Evolutionary conservation across 2,888 invertebrate species (phyloP).

Genomic region (Pantelozetes paolii): DNA sequence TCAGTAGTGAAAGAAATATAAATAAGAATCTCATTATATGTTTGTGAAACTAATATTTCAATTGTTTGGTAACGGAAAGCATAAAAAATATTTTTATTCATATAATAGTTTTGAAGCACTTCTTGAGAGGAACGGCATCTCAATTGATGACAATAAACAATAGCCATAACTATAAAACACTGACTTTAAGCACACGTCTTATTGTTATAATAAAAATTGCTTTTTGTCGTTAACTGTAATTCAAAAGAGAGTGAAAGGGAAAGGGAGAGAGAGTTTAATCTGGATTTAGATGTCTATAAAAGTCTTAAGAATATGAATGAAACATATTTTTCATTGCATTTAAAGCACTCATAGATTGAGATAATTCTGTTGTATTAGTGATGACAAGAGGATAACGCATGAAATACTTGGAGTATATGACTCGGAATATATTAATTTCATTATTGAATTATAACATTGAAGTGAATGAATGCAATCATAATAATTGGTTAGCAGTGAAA

Average conservation of each 20-base stretch:
- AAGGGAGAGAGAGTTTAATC: too few relatives aligned
- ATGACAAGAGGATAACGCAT: too few relatives aligned
- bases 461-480: slow-evolving; percentile 8
- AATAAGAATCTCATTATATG: slow-evolving; percentile 3
- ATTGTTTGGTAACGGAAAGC: too few relatives aligned
- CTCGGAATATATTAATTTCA: not conserved
- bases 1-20: not conserved
- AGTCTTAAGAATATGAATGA: too few relatives aligned
- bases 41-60: not conserved
- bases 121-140: too few relatives aligned
- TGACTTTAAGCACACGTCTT: not conserved
- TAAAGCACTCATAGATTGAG: too few relatives aligned
- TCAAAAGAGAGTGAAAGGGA: not conserved
- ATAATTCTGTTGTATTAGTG: too few relatives aligned
- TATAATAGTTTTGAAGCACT: too few relatives aligned
- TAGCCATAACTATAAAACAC: not conserved
- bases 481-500: not conserved
- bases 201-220: not conserved
- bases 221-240: too few relatives aligned
- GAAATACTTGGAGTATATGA: not conserved
- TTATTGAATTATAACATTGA: not conserved
- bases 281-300: too few relatives aligned
- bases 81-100: too few relatives aligned
- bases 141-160: not conserved
- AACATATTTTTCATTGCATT: too few relatives aligned